These are phyloP conservation scores for Apis florea DNA, from an alignment of 1,140 invertebrate genomes.

Conservation along the genomic window DNA sequence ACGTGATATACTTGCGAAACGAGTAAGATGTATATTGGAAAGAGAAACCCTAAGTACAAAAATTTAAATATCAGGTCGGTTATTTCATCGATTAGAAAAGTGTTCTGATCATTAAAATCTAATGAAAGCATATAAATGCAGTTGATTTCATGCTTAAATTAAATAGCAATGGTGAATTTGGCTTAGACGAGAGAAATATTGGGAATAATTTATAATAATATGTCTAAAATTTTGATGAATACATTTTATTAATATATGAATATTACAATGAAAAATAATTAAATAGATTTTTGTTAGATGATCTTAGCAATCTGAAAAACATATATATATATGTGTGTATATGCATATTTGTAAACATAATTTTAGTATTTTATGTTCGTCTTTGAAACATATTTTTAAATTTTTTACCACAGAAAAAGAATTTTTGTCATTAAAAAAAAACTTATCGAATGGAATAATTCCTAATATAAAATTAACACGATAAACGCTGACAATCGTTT, in stretches of 20 bases:
- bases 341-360: too few species aligned
- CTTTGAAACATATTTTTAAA: background rate
- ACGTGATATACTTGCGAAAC: background rate
- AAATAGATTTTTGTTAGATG: background rate
- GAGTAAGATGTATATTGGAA: background rate
- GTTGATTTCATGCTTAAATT: slow-evolving; percentile 44
- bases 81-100: slow-evolving; percentile 56
- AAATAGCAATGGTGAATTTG: background rate
- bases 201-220: slow-evolving; percentile 46
- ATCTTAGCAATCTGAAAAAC: too few species aligned
- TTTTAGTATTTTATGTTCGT: too few species aligned
- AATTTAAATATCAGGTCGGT: background rate
- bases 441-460: background rate
- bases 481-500: too few species aligned
- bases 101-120: slow-evolving; percentile 54
- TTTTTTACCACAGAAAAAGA: too few species aligned
- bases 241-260: background rate
- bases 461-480: background rate
- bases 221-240: background rate
- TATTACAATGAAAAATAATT: background rate
- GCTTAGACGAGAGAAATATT: slow-evolving; percentile 46
- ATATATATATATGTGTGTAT: too few species aligned
- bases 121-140: slow-evolving; percentile 52
- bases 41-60: background rate
- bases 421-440: too few species aligned